These are phyloP conservation scores for Drosophila setifemur DNA, from an alignment of 1,140 invertebrate species.

Conservation along the genomic window DNA sequence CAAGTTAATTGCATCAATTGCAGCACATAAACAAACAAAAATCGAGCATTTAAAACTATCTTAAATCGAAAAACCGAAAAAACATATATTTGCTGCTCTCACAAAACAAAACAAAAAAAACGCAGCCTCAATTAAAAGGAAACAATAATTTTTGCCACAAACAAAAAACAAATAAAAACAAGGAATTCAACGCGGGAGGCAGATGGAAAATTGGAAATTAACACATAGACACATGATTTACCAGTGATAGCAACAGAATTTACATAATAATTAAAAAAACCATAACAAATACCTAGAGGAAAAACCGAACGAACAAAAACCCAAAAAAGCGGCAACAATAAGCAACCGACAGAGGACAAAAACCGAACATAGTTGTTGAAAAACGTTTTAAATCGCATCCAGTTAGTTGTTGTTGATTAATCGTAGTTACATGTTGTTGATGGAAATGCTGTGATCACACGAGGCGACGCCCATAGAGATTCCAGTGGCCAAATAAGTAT, in stretches of 20 bases:
- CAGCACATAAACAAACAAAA: conserved; percentile 42
- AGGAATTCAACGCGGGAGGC: conserved; percentile 13
- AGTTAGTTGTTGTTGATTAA: conserved; percentile 44
- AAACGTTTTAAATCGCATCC: conserved; percentile 18
- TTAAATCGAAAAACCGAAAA: conserved; percentile 15
- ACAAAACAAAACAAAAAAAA: too few species aligned
- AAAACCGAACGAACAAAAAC: too few species aligned
- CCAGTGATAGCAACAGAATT: conserved; percentile 70
- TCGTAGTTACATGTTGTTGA: conserved; percentile 29
- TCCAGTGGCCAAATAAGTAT: too few species aligned
- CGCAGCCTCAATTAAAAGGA: conserved; percentile 70
- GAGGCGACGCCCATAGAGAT: not conserved
- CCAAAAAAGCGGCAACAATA: conserved; percentile 18
- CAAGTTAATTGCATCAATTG: conserved; percentile 55
- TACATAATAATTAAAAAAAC: conserved; percentile 45
- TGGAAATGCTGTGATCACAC: conserved; percentile 42
- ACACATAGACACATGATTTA: conserved; percentile 43
- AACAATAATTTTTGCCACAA: conserved; percentile 67
- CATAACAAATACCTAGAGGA: conserved; percentile 4
- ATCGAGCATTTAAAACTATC: conserved; percentile 43
- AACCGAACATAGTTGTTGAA: conserved; percentile 35
- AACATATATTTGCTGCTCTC: conserved; percentile 24
- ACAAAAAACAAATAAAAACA: not conserved
- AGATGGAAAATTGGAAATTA: not conserved
- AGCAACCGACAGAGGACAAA: conserved; percentile 11